Evolutionary conservation across 2,113 vertebrate species (phyloP).

Genomic region (Mesoclemmys tuberculata): DNA sequence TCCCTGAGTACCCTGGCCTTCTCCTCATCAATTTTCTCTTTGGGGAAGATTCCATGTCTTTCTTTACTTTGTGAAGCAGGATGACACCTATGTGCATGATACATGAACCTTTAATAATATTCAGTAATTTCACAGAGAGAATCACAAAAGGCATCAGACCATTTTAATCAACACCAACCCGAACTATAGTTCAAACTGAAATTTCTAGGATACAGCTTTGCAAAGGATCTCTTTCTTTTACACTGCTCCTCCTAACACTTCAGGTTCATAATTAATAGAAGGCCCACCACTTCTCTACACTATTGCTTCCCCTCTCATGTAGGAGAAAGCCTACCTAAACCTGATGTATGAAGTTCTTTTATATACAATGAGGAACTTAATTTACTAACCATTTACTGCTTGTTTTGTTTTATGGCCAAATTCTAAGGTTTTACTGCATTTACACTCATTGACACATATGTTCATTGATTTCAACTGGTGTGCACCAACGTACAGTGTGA

Average conservation of each 20-base stretch:
- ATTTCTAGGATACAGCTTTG: background rate
- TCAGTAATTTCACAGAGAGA: background rate
- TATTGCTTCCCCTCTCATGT: background rate
- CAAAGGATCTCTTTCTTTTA: background rate
- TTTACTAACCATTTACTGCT: background rate
- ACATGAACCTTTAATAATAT: background rate
- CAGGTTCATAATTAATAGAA: background rate
- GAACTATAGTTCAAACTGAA: background rate
- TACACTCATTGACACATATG: background rate
- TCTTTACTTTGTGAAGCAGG: background rate
- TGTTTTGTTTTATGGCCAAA: background rate
- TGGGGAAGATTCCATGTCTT: background rate
- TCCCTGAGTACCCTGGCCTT: background rate
- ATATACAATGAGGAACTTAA: background rate
- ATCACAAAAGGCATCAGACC: background rate
- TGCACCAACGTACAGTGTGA: background rate
- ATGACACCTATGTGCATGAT: background rate
- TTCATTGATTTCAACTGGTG: conserved; percentile 9
- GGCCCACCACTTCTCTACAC: background rate
- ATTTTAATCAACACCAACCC: background rate
- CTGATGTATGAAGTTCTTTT: background rate
- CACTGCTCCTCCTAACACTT: background rate
- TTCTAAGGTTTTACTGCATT: background rate
- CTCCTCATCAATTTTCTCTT: background rate
- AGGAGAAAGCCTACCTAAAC: background rate